Evolutionary conservation across 2,888 invertebrate species (phyloP), one percentile per base, ranked within the genome.

Genomic region (Aleiodes alternator): DNA sequence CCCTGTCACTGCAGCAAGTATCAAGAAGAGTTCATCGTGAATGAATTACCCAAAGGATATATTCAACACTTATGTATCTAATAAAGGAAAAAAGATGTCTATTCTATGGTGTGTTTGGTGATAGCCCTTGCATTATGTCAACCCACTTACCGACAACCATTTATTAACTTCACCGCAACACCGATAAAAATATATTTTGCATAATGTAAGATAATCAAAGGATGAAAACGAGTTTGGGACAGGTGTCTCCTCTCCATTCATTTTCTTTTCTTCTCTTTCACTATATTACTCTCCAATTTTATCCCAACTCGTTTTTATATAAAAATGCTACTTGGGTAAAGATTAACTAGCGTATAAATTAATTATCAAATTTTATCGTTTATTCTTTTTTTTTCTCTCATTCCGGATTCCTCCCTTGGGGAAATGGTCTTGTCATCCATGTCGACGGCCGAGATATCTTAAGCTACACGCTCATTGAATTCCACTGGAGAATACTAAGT

Each of bases 101-200:
- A 86, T 85, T 81, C 76, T 59, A 66, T 34, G 79, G 73, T 50
- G 51, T 61, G 38, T 50, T n/a, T 66, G 75, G 83, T 88, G 87
- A 88, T 87, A 84, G 83, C 83, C 84, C 82, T 81, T 84, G 85
- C 83, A 88, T 88, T 88, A 88, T 88, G 88, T 89, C 88, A 88
- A 88, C 88, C 86, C 84, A 48, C 43, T 85, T 83, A 83, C 79
- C 82, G 87, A 87, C 88, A 88, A 86, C 88, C 88, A 83, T 87
- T 88, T 86, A 88, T 88, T 88, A 88, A 79, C 76, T 79, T 77
- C 75, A 73, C 80, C 79, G 77, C 76, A 79, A n/a, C 43, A 34
- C 68, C 81, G 83, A 85, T 83, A 83, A 81, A 80, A 75, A 78
- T 79, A 76, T 84, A 84, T 84, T 88, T 88, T 89, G 86, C 88